Base-by-base conservation (phyloP, 2,797 vertebrate species). In the Microctenopoma lineatum region DNA sequence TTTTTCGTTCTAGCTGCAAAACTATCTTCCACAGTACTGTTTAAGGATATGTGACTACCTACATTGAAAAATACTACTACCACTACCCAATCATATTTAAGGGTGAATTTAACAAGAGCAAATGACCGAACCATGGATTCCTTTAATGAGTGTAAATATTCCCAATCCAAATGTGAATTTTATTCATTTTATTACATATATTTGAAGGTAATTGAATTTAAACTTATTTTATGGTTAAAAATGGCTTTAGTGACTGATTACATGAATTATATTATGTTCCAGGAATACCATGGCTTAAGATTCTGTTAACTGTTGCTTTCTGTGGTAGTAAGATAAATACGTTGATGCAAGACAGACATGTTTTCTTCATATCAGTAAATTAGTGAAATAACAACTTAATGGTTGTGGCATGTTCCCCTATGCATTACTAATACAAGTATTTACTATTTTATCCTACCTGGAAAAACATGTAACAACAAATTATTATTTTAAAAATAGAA, bases 1-100 rank as follows among this genome's bases (percentile, higher is more conserved):
- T 9, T 55, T 55, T 53, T 56, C 27, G n/a, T 56, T 72, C 48
- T 5, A 44, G 51, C 0, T n/a, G 4, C 52, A 60, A 59, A 45
- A 55, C 45, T 36, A 8, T 42, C 32, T 61, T 58, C 9, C 2
- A 29, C 14, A 13, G 27, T 45, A 56, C 21, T 54, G 26, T 18
- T 2, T 29, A 15, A 48, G 47, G 48, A 57, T 21, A 36, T 27
- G n/a, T 36, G 36, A 63, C 25, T 52, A 56, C 11, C 45, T 29
- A 45, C 4, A 63, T 4, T 18, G 56, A 57, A 42, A 39, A 26
- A 27, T n/a, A 59, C 18, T 48, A 18, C 45, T 59, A 38, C 27
- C 18, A 62, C n/a, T 5, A 36, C 16, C 32, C 8, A 51, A 46
- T 21, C 1, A 16, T 5, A 3, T 15, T 55, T 46, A 4, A 26